phyloP scores from a whole-genome alignment of 2,113 vertebrate species.

The Ctenomys sociabilis region DNA sequence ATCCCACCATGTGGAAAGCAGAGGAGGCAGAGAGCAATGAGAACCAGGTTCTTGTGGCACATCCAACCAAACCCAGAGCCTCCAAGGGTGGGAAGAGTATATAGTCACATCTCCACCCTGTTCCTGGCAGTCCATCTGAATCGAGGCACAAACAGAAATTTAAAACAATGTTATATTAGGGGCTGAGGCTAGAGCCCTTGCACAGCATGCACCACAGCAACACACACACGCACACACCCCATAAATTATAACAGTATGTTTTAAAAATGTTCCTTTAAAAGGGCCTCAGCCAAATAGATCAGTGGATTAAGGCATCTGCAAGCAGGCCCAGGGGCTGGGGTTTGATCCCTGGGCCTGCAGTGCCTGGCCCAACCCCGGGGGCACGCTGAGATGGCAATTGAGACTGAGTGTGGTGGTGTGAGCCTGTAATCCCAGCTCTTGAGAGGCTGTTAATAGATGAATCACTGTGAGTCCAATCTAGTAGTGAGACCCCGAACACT shows the following conservation, averaged over 20 bases:
- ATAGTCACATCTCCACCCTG: background rate
- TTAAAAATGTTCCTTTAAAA: background rate
- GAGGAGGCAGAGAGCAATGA: slow-evolving; percentile 1
- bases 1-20: background rate
- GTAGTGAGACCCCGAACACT: too few species aligned
- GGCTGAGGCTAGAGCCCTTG: background rate
- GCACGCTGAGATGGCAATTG: too few species aligned
- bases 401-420: too few species aligned
- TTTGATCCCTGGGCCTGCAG: too few species aligned
- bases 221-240: background rate
- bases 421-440: too few species aligned
- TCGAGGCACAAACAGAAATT: slow-evolving; percentile 71
- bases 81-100: background rate
- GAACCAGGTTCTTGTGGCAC: background rate
- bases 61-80: slow-evolving; percentile 58
- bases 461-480: too few species aligned
- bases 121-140: slow-evolving; percentile 49
- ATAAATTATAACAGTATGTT: background rate
- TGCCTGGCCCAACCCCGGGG: too few species aligned
- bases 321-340: too few species aligned
- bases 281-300: too few species aligned
- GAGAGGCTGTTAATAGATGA: too few species aligned
- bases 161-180: background rate
- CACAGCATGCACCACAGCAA: background rate
- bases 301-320: too few species aligned